phyloP scores from a whole-genome alignment of 2,888 invertebrate species.

The Pollenia angustigena region DNA sequence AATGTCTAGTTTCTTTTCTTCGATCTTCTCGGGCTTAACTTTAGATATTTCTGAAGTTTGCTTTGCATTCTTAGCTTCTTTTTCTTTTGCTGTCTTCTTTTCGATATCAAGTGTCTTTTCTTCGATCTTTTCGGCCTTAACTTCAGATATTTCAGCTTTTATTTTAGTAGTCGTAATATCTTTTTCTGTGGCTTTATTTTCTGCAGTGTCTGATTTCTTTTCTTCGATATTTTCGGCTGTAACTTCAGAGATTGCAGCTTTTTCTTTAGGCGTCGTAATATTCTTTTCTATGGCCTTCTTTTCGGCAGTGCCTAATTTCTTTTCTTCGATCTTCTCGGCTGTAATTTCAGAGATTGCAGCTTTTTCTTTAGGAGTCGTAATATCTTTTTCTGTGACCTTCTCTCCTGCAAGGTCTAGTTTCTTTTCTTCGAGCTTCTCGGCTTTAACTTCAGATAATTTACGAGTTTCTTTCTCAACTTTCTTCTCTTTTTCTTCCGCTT shows the following conservation, averaged over 20 bases:
- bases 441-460: constrained; percentile 43
- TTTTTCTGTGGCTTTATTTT: constrained; percentile 31
- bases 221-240: constrained; percentile 33
- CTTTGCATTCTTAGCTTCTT: too few species aligned
- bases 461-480: constrained; percentile 28
- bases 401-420: constrained; percentile 35
- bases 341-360: constrained; percentile 34
- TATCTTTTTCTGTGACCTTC: constrained; percentile 5
- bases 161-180: constrained; percentile 66
- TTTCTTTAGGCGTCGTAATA: background rate
- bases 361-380: constrained; percentile 27
- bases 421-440: constrained; percentile 59
- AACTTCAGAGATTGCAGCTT: constrained; percentile 35
- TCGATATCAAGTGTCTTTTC: constrained; percentile 42
- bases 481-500: constrained; percentile 25
- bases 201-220: constrained; percentile 13
- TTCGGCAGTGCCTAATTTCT: constrained; percentile 32
- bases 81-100: background rate
- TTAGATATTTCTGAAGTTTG: background rate
- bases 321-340: constrained; percentile 50
- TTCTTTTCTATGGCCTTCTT: constrained; percentile 30
- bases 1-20: constrained; percentile 66
- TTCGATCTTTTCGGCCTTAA: constrained; percentile 44
- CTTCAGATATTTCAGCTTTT: constrained; percentile 62
- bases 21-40: constrained; percentile 65